A percentile compares a stretch with the other conserved stretches of the same genome.
Evolutionary conservation across 2,113 vertebrate genomes (phyloP).

Genomic region (Brienomyrus longianalis): DNA sequence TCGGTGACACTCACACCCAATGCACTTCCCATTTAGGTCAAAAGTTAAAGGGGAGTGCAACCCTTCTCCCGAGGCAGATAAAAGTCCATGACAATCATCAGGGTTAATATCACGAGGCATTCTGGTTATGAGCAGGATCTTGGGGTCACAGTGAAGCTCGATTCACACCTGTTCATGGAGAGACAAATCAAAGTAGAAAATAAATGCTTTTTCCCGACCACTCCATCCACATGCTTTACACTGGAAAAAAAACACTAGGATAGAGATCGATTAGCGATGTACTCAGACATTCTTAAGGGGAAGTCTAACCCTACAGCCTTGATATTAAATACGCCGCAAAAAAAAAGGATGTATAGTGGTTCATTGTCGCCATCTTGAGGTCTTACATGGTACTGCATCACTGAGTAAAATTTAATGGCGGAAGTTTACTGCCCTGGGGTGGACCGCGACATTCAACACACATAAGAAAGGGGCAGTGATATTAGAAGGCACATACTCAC

Average conservation of each 20-base stretch:
- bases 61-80: not conserved
- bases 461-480: not conserved
- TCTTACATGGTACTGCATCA: not conserved
- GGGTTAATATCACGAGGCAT: not conserved
- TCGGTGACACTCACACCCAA: not conserved
- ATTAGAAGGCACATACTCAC: not conserved
- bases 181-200: conserved; percentile 1
- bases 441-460: not conserved
- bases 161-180: conserved; percentile 46
- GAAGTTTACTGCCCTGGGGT: not conserved
- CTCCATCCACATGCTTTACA: not conserved
- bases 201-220: not conserved
- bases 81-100: not conserved
- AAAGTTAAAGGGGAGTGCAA: not conserved
- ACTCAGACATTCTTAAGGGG: not conserved
- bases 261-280: not conserved
- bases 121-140: not conserved
- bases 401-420: not conserved
- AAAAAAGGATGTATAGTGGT: not conserved
- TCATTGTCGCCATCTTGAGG: not conserved
- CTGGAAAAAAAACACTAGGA: not conserved
- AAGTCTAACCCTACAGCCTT: not conserved
- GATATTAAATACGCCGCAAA: not conserved
- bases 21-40: not conserved
- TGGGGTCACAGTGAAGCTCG: conserved; percentile 48